A percentile compares a stretch with the other conserved stretches of the same genome.
These are phyloP conservation scores for Nymphalis io DNA, from an alignment of 1,140 invertebrate genomes.

Conservation along the genomic window DNA sequence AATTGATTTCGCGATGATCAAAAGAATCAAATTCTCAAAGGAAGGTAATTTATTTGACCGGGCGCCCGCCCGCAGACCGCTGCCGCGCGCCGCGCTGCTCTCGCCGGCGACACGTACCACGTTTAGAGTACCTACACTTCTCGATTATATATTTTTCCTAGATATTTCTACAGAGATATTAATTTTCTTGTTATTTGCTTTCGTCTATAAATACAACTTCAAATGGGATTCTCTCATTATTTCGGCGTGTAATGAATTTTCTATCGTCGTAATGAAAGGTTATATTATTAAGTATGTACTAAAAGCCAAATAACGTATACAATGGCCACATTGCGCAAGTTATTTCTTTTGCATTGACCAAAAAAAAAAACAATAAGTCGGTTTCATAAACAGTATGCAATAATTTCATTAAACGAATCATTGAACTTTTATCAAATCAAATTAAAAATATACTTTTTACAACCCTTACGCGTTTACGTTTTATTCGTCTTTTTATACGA, in stretches of 20 bases:
- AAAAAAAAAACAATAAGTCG: too few species aligned
- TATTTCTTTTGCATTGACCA: too few species aligned
- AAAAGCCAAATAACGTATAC: too few species aligned
- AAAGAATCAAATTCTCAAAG: conserved; percentile 73
- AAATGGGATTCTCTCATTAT: background rate
- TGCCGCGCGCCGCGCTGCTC: conserved; percentile 38
- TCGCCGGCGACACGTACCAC: conserved; percentile 7
- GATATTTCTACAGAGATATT: conserved; percentile 8
- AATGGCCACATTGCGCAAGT: too few species aligned
- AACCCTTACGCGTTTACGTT: too few species aligned
- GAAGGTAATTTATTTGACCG: conserved; percentile 73
- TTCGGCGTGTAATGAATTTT: background rate
- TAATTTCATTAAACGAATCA: too few species aligned
- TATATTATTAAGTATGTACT: too few species aligned
- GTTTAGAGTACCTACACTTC: conserved; percentile 1
- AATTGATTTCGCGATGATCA: conserved; percentile 72
- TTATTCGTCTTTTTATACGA: too few species aligned
- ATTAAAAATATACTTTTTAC: too few species aligned
- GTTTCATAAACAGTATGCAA: too few species aligned
- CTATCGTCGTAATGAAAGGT: background rate
- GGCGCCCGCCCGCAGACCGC: conserved; percentile 51
- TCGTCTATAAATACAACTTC: background rate
- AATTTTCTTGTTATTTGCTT: conserved; percentile 12
- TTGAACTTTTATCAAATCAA: too few species aligned
- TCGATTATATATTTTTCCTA: conserved; percentile 6